These are phyloP conservation scores for Clarias platycephalus DNA, from an alignment of 2,797 vertebrate genomes.

Conservation along the genomic window DNA sequence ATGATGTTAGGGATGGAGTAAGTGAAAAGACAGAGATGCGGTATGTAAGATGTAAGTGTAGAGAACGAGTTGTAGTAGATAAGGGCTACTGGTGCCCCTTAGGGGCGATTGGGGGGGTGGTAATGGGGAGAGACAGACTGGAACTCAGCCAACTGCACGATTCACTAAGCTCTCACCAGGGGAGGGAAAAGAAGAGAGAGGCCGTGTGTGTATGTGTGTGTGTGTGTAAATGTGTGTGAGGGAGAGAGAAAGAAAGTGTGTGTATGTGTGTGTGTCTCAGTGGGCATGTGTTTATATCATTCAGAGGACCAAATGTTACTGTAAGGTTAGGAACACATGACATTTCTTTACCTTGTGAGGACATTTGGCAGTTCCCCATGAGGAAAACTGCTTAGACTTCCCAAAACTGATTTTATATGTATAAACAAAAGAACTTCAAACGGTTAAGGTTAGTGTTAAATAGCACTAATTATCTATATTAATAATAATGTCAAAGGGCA, in stretches of 20 bases:
- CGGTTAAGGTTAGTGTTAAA: neutral
- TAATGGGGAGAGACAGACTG: constrained; percentile 51
- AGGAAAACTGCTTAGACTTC: no score
- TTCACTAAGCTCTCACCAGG: constrained; percentile 59
- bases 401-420: neutral
- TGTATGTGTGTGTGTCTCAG: constrained; percentile 1
- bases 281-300: neutral
- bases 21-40: constrained; percentile 35
- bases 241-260: neutral
- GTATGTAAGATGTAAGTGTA: constrained; percentile 51
- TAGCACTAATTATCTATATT: neutral
- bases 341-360: neutral
- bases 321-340: neutral
- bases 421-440: neutral
- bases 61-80: constrained; percentile 53
- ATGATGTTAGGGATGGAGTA: constrained; percentile 40
- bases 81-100: constrained; percentile 57
- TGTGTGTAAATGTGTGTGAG: constrained; percentile 13
- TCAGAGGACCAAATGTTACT: constrained; percentile 1
- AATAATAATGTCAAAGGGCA: neutral
- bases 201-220: constrained; percentile 38
- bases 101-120: constrained; percentile 43
- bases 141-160: constrained; percentile 57
- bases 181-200: constrained; percentile 45
- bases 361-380: neutral